A percentile compares a stretch with the other conserved stretches of the same genome.
These are phyloP conservation scores for Habropoda laboriosa DNA, from an alignment of 1,140 invertebrate species.

Conservation along the genomic window DNA sequence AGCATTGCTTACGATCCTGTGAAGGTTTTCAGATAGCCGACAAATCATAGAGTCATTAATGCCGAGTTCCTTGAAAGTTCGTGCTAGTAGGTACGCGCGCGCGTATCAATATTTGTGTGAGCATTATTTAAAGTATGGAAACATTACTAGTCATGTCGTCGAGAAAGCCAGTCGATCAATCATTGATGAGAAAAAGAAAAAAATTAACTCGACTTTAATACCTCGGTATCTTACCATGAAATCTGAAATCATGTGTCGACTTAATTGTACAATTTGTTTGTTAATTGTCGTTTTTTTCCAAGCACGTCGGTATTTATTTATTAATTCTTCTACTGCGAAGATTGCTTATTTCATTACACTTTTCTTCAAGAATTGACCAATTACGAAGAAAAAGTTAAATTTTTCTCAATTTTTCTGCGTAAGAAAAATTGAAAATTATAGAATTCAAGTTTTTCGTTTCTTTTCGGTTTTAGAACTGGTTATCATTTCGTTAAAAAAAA, in stretches of 20 bases:
- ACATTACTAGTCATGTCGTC: neutral
- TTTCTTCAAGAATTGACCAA: too few species aligned
- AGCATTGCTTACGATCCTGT: neutral
- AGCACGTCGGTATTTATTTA: neutral
- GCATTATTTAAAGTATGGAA: slow-evolving; percentile 32
- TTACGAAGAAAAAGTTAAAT: too few species aligned
- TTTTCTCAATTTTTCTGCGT: too few species aligned
- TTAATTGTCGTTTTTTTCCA: neutral
- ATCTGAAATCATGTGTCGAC: neutral
- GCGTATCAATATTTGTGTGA: slow-evolving; percentile 34
- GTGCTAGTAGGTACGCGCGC: neutral
- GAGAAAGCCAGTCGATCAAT: neutral
- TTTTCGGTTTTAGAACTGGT: too few species aligned
- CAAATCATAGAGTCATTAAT: slow-evolving; percentile 49
- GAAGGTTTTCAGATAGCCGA: slow-evolving; percentile 13
- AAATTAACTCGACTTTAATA: slow-evolving; percentile 9
- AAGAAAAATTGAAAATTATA: too few species aligned
- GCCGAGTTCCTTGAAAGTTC: slow-evolving; percentile 39
- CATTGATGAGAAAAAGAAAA: neutral
- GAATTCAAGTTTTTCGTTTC: too few species aligned
- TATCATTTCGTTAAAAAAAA: too few species aligned
- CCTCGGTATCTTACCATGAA: neutral
- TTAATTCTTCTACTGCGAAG: neutral
- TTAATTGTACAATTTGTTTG: neutral
- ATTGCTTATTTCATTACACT: too few species aligned